These are phyloP conservation scores for Pachydiplax longipennis DNA, from an alignment of 2,888 invertebrate genomes.

Conservation along the genomic window DNA sequence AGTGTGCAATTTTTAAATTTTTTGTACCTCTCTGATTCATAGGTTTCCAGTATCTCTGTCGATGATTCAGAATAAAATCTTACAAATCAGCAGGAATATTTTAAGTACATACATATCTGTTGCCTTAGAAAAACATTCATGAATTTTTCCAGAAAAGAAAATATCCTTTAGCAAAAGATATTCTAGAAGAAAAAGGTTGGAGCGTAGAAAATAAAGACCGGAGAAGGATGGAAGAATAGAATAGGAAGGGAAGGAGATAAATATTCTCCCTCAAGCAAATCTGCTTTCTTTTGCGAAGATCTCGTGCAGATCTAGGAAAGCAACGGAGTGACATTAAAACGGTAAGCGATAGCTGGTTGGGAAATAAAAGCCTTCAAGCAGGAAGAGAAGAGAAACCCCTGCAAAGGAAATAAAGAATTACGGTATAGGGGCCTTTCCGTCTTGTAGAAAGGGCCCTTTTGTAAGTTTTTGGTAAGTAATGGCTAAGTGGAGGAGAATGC, in stretches of 20 bases:
- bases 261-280: background rate
- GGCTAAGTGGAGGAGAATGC: background rate
- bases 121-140: no score
- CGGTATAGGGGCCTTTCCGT: background rate
- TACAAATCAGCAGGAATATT: no score
- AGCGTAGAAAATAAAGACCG: background rate
- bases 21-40: no score
- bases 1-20: no score
- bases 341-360: background rate
- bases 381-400: background rate
- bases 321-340: background rate
- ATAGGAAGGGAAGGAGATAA: background rate
- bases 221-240: background rate
- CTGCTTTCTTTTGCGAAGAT: background rate
- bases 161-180: no score
- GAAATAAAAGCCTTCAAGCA: no score
- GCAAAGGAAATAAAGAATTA: background rate
- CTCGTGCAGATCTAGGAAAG: slow-evolving; percentile 1
- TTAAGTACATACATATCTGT: no score
- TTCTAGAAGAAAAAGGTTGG: background rate
- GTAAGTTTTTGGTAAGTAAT: background rate
- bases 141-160: no score
- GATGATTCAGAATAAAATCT: no score
- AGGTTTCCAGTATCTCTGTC: no score
- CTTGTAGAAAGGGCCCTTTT: background rate